Percentiles rank a stretch among this genome's conserved stretches.
Conservation (phyloP, 2,797 vertebrate species). For the Girardinus metallicus region DNA sequence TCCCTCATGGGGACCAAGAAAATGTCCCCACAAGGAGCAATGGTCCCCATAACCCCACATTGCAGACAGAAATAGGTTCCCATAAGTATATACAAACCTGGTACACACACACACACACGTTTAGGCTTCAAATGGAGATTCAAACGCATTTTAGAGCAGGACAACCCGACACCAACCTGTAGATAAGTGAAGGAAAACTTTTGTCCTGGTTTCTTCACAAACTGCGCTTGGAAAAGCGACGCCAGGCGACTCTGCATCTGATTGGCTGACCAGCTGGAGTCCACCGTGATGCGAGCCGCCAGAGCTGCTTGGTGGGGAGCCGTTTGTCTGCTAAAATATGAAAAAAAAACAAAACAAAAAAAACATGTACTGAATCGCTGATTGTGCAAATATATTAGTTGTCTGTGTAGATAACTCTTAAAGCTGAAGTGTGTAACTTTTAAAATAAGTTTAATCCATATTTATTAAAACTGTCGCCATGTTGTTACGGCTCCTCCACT, state of each 20-base stretch:
- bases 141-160: neutral
- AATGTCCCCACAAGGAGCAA: too few relatives aligned
- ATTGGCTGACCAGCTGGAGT: slow-evolving; percentile 59
- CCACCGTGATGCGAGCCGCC: slow-evolving; percentile 64
- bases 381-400: neutral
- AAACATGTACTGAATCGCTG: neutral
- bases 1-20: too few relatives aligned
- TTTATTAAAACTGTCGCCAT: neutral
- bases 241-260: slow-evolving; percentile 64
- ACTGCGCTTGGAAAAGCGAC: slow-evolving; percentile 43
- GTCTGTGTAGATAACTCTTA: neutral
- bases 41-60: too few relatives aligned
- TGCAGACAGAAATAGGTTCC: too few relatives aligned
- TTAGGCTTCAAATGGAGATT: too few relatives aligned
- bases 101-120: neutral
- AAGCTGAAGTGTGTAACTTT: neutral
- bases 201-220: slow-evolving; percentile 29
- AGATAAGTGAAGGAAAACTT: slow-evolving; percentile 68
- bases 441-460: neutral
- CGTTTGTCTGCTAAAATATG: slow-evolving; percentile 14
- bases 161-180: slow-evolving; percentile 57
- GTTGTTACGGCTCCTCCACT: too few relatives aligned
- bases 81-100: too few relatives aligned
- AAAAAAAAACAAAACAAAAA: neutral
- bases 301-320: slow-evolving; percentile 26